Evolutionary conservation across 2,797 vertebrate species (phyloP), one percentile per base, ranked within the genome.

Genomic region (Rhinichthys osculus): DNA sequence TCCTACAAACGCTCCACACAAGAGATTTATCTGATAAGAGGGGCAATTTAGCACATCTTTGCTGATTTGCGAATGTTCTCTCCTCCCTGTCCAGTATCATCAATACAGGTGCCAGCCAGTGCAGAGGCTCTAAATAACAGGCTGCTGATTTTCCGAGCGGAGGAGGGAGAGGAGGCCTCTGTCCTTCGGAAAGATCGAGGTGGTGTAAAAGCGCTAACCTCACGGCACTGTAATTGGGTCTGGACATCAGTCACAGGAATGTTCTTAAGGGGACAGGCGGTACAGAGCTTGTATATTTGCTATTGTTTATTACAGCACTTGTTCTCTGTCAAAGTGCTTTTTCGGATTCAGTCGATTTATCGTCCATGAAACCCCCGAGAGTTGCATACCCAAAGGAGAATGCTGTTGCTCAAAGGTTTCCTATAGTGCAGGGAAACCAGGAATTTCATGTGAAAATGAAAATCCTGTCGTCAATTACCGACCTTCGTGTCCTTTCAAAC

Each of bases 11-110:
- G 67, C 89, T 86, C 9, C 62, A 86, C 81, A 23, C 72, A 79
- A 62, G 84, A 92, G 92, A 95, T 94, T 94, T 94, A 95, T 94
- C 90, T 86, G 90, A 91, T 84, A 70, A 86, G 89, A 89, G 89
- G 90, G 88, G 92, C 92, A 92, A 93, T 94, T 92, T 88, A 92
- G 90, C 74, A 83, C 92, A 88, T 89, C 91, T 89, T 59, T 38
- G 5, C 90, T 93, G 92, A 95, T 95, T 94, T 93, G 92, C 90
- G 92, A 84, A 92, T 89, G 91, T 91, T 91, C 92, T 87, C 89
- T 5, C 85, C 89, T 91, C 91, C 90, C 91, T 92, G 93, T 91
- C 92, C 89, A 66, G 82, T 21, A 50, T 89, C 90, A 92, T 95
- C 91, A 90, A 92, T 92, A 91, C 66, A 59, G 62, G 85, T 92